These are phyloP conservation scores for Scaptomyza graminum DNA, from an alignment of 1,140 invertebrate genomes.

Conservation along the genomic window DNA sequence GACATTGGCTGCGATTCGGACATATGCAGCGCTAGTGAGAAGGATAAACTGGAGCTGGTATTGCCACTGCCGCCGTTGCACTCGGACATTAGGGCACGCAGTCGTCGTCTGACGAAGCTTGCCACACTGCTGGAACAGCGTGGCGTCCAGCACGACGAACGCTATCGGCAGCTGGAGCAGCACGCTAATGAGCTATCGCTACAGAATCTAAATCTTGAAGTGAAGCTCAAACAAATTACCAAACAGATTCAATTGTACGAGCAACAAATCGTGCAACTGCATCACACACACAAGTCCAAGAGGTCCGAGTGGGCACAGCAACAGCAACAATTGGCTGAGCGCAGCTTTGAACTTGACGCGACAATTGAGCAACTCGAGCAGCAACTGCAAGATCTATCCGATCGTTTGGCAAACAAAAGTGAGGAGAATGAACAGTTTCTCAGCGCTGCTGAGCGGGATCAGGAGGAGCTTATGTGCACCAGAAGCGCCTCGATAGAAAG, in stretches of 20 bases:
- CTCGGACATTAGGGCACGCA: slow-evolving; percentile 26
- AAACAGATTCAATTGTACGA: slow-evolving; percentile 1
- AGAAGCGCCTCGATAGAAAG: slow-evolving; percentile 26
- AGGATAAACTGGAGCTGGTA: slow-evolving; percentile 31
- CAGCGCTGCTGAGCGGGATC: slow-evolving; percentile 39
- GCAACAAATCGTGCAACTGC: slow-evolving; percentile 36
- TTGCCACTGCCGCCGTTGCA: slow-evolving; percentile 49
- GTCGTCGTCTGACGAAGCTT: slow-evolving; percentile 24
- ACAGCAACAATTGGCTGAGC: slow-evolving; percentile 19
- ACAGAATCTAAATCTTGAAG: slow-evolving; percentile 21
- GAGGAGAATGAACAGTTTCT: slow-evolving; percentile 35
- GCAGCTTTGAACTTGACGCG: slow-evolving; percentile 2
- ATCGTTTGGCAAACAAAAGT: neutral
- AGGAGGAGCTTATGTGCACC: slow-evolving; percentile 29
- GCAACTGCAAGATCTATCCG: neutral
- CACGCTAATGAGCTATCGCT: slow-evolving; percentile 5
- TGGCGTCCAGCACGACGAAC: slow-evolving; percentile 13
- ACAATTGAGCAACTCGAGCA: slow-evolving; percentile 16
- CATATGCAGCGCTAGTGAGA: slow-evolving; percentile 23
- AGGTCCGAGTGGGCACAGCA: slow-evolving; percentile 13
- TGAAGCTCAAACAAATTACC: neutral
- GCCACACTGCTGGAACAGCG: slow-evolving; percentile 26
- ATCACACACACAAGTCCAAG: slow-evolving; percentile 6
- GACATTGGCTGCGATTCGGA: slow-evolving; percentile 40
- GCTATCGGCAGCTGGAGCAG: slow-evolving; percentile 36